These are phyloP conservation scores for Ophthalmolycus amberensis DNA, from an alignment of 2,113 vertebrate species.

Conservation along the genomic window DNA sequence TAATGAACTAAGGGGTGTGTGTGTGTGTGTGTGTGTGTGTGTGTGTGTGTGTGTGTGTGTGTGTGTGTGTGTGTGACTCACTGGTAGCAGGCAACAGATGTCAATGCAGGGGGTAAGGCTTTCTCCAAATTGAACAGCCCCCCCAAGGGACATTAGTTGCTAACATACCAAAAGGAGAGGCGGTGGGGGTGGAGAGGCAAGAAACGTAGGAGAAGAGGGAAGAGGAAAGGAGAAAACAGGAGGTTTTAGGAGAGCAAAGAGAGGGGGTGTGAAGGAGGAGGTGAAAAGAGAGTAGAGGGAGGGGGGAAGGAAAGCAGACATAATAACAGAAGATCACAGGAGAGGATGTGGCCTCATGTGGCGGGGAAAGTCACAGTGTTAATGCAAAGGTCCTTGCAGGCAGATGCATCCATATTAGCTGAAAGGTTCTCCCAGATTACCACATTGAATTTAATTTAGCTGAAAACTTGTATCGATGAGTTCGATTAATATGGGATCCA, in stretches of 20 bases:
- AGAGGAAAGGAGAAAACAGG: slow-evolving; percentile 16
- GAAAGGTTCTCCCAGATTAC: slow-evolving; percentile 8
- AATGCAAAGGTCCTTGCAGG: slow-evolving; percentile 38
- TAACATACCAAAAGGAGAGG: slow-evolving; percentile 50
- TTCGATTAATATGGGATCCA: not conserved
- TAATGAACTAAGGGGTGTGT: slow-evolving; percentile 70
- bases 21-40: slow-evolving; percentile 16
- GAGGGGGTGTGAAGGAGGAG: not conserved
- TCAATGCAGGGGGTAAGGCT: slow-evolving; percentile 74
- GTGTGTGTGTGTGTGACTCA: slow-evolving; percentile 56
- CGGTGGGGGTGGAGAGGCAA: slow-evolving; percentile 21
- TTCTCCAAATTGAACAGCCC: slow-evolving; percentile 66
- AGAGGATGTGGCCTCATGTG: slow-evolving; percentile 59
- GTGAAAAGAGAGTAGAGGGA: not conserved
- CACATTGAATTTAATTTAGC: slow-evolving; percentile 3
- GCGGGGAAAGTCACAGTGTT: slow-evolving; percentile 68
- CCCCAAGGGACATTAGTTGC: slow-evolving; percentile 69
- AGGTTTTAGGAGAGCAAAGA: not conserved
- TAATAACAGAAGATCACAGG: slow-evolving; percentile 50
- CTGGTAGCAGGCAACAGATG: slow-evolving; percentile 76
- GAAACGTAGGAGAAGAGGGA: not conserved
- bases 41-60: slow-evolving; percentile 28
- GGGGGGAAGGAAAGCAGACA: slow-evolving; percentile 27
- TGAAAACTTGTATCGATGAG: not conserved
- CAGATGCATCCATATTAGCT: slow-evolving; percentile 18